Conservation (phyloP, 2,888 invertebrate species). For the Netelia fuscicornis region DNA sequence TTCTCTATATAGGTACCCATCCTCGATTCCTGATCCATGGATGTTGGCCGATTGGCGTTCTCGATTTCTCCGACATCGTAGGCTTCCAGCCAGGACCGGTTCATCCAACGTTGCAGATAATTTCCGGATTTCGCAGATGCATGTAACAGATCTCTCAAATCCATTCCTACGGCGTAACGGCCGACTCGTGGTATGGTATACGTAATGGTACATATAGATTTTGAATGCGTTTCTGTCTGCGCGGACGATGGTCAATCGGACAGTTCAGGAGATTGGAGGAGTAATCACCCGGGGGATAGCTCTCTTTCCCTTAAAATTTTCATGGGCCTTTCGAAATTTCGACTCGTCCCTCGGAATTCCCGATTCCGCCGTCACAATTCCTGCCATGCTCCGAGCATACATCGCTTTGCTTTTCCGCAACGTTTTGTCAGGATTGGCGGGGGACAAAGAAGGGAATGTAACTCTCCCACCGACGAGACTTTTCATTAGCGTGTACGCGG, state of each 20-base stretch:
- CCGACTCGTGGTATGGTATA: conserved; percentile 7
- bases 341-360: conserved; percentile 15
- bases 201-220: conserved; percentile 25
- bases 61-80: conserved; percentile 27
- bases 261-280: not conserved
- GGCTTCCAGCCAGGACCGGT: conserved; percentile 9
- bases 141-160: conserved; percentile 31
- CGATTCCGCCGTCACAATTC: not conserved
- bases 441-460: not conserved
- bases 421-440: no score
- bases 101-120: conserved; percentile 35
- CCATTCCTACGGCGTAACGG: not conserved
- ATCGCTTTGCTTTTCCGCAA: no score
- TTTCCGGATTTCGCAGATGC: conserved; percentile 60
- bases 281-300: not conserved
- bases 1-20: not conserved
- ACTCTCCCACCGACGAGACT: not conserved
- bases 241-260: conserved; percentile 1
- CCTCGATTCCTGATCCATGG: not conserved
- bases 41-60: conserved; percentile 12
- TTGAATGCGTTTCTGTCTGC: conserved; percentile 45
- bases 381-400: not conserved
- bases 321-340: conserved; percentile 27
- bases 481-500: not conserved
- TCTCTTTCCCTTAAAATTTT: conserved; percentile 40